Percentiles rank a stretch among this genome's conserved stretches.
phyloP scores from a whole-genome alignment of 2,797 vertebrate genomes.

The Sebastes hubbsi region DNA sequence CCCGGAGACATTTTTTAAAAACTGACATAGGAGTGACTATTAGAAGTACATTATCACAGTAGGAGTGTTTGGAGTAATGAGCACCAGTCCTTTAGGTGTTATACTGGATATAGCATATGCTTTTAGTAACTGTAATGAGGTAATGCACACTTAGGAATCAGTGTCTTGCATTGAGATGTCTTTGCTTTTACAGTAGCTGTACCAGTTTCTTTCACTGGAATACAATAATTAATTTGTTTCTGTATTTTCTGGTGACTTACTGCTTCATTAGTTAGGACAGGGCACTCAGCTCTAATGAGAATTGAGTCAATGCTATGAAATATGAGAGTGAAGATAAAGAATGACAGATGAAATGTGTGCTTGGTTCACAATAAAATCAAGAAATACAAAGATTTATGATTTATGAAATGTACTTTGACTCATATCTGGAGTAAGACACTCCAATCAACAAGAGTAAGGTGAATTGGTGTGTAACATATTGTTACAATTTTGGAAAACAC shows the following conservation, averaged over 20 bases:
- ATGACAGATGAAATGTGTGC: background rate
- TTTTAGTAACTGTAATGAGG: conserved; percentile 1
- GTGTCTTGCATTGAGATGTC: background rate
- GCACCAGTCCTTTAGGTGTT: background rate
- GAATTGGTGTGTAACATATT: background rate
- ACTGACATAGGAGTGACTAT: conserved; percentile 7
- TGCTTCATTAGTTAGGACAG: conserved; percentile 11
- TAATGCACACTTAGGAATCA: background rate
- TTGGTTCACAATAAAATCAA: background rate
- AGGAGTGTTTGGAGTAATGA: conserved; percentile 9
- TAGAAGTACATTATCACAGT: conserved; percentile 32
- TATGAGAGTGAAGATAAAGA: background rate
- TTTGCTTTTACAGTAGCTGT: background rate
- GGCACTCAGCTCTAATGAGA: conserved; percentile 31
- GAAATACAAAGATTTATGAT: background rate
- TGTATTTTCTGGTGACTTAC: conserved; percentile 16
- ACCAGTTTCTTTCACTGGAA: background rate
- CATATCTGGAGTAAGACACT: background rate
- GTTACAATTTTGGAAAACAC: background rate
- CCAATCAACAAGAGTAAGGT: background rate
- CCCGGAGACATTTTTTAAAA: conserved; percentile 8
- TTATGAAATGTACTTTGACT: background rate
- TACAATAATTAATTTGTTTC: background rate
- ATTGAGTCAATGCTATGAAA: conserved; percentile 43
- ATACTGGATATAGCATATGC: background rate